Percentiles rank a stretch among this genome's conserved stretches.
Conservation (phyloP, 1,140 invertebrate genomes). For the Bemisia tabaci region DNA sequence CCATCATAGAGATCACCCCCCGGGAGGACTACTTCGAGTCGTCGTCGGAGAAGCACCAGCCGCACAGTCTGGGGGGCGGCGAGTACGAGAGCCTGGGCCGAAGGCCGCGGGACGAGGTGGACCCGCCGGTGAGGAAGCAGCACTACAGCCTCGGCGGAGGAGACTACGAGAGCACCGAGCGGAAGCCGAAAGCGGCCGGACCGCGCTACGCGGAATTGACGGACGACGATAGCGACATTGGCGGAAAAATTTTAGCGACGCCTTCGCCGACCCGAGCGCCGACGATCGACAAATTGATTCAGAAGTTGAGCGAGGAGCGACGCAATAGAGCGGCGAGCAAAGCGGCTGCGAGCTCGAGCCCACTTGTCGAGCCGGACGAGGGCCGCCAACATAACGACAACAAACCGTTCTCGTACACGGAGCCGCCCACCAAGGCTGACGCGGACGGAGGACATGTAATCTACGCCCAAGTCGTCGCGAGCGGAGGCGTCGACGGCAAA, state of each 20-base stretch:
- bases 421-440: constrained; percentile 31
- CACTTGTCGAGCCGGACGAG: constrained; percentile 15
- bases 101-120: constrained; percentile 2
- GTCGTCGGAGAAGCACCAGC: constrained; percentile 21
- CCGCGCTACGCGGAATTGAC: background rate
- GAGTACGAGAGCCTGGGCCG: constrained; percentile 28
- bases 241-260: constrained; percentile 32
- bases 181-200: background rate
- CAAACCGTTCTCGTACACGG: constrained; percentile 58
- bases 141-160: background rate
- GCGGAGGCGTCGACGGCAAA: constrained; percentile 32
- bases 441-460: constrained; percentile 36
- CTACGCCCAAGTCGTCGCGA: constrained; percentile 57
- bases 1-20: constrained; percentile 53
- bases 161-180: background rate
- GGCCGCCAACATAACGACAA: constrained; percentile 52
- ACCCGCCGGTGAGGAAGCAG: background rate
- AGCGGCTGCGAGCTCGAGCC: constrained; percentile 13
- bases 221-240: background rate
- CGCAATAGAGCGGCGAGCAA: constrained; percentile 14
- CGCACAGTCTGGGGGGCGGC: constrained; percentile 16
- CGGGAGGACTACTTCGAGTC: constrained; percentile 50
- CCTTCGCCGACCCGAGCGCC: constrained; percentile 45
- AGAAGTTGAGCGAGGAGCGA: constrained; percentile 42
- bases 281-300: constrained; percentile 47